phyloP scores from a whole-genome alignment of 2,888 invertebrate species.

The Gortyna flavago region DNA sequence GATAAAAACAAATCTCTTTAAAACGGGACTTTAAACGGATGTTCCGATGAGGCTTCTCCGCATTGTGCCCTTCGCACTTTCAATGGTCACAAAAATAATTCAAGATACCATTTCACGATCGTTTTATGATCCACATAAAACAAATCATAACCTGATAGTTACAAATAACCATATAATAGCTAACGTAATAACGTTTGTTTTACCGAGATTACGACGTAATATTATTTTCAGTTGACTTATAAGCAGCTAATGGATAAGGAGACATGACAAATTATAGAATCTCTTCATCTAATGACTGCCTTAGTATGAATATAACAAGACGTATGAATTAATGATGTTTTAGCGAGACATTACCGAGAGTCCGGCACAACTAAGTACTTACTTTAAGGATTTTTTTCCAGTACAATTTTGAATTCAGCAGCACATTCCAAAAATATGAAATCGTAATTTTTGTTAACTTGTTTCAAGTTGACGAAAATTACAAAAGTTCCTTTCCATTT shows the following conservation, averaged over 20 bases:
- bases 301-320: constrained; percentile 38
- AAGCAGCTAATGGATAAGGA: constrained; percentile 46
- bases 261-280: constrained; percentile 56
- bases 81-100: constrained; percentile 62
- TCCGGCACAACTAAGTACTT: constrained; percentile 10
- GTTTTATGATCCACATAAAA: constrained; percentile 53
- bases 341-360: constrained; percentile 38
- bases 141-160: constrained; percentile 34
- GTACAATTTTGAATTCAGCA: constrained; percentile 60
- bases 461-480: constrained; percentile 48
- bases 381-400: constrained; percentile 1
- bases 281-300: constrained; percentile 31
- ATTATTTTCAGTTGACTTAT: constrained; percentile 46
- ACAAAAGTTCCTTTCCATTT: constrained; percentile 52
- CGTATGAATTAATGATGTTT: constrained; percentile 49
- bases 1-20: constrained; percentile 68
- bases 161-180: constrained; percentile 26
- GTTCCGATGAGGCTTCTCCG: constrained; percentile 67
- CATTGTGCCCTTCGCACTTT: constrained; percentile 42
- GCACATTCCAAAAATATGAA: constrained; percentile 71
- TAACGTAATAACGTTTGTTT: constrained; percentile 30
- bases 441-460: constrained; percentile 55
- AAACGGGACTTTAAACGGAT: constrained; percentile 70
- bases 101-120: constrained; percentile 45
- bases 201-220: constrained; percentile 27